Conservation (phyloP, 2,888 invertebrate genomes). For the Campoplex nolae region DNA sequence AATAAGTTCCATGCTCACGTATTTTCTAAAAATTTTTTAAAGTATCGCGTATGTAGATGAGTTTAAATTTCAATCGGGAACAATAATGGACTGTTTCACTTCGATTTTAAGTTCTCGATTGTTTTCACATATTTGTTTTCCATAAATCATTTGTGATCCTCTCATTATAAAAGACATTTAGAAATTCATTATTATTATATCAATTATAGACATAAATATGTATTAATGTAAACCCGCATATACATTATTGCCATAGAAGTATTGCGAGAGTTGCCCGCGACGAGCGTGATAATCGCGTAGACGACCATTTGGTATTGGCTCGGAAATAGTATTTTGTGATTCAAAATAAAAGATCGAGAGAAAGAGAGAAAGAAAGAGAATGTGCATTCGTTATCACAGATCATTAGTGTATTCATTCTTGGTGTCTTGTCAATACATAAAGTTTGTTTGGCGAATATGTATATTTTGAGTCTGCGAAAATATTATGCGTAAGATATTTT, state of each 20-base stretch:
- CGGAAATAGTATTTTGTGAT: slow-evolving; percentile 28
- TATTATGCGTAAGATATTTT: slow-evolving; percentile 1
- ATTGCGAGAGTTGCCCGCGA: slow-evolving; percentile 47
- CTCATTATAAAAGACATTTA: slow-evolving; percentile 1
- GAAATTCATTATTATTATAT: slow-evolving; percentile 6
- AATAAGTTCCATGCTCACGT: slow-evolving; percentile 66
- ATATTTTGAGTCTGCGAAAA: background rate
- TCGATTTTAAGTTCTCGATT: slow-evolving; percentile 27
- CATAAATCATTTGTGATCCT: slow-evolving; percentile 45
- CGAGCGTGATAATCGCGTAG: background rate
- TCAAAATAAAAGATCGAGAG: background rate
- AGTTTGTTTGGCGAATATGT: background rate
- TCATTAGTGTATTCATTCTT: background rate
- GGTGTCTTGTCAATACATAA: background rate
- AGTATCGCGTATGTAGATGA: slow-evolving; percentile 1
- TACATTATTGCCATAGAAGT: slow-evolving; percentile 58
- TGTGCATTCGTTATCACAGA: background rate
- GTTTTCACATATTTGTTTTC: background rate
- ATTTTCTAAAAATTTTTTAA: slow-evolving; percentile 3
- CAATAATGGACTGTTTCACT: slow-evolving; percentile 21
- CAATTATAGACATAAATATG: background rate
- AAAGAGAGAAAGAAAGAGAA: background rate
- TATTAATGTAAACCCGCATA: slow-evolving; percentile 4
- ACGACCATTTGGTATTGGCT: slow-evolving; percentile 31
- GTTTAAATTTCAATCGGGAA: slow-evolving; percentile 25